Percentiles rank a stretch among this genome's conserved stretches.
Evolutionary conservation across 2,113 vertebrate species (phyloP).

Genomic region (Notarius lentiginosus): DNA sequence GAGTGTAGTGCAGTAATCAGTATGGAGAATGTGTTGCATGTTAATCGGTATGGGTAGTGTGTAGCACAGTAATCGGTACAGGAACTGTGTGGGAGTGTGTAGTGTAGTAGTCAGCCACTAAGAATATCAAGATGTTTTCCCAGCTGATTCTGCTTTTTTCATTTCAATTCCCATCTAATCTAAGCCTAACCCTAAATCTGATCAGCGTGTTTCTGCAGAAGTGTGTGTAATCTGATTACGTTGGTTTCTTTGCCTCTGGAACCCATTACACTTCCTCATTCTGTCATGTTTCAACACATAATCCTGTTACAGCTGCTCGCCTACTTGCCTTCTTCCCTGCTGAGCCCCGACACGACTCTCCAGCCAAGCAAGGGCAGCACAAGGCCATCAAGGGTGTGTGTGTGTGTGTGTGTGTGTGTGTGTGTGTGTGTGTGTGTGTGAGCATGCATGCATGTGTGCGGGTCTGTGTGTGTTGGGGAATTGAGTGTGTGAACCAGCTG

Average conservation of each 20-base stretch:
- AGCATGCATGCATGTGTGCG: too few relatives aligned
- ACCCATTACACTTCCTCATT: neutral
- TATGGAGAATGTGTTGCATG: too few relatives aligned
- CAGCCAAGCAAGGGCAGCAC: neutral
- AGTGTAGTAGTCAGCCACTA: too few relatives aligned
- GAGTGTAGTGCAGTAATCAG: too few relatives aligned
- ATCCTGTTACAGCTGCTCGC: slow-evolving; percentile 7
- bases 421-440: too few relatives aligned
- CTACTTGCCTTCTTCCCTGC: neutral
- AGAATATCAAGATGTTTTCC: neutral
- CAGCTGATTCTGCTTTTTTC: neutral
- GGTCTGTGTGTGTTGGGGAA: neutral
- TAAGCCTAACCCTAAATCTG: neutral
- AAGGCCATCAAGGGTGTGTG: neutral
- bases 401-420: neutral
- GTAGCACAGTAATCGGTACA: neutral
- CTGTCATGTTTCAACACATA: slow-evolving; percentile 6
- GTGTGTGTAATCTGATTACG: neutral
- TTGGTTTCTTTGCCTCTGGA: neutral
- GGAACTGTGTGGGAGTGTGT: neutral
- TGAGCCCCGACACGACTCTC: neutral
- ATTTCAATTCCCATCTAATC: neutral
- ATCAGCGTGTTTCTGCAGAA: neutral
- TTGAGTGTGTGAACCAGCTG: neutral
- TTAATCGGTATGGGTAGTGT: too few relatives aligned